phyloP scores from a whole-genome alignment of 2,797 vertebrate species.

The Anolis apletophallus region DNA sequence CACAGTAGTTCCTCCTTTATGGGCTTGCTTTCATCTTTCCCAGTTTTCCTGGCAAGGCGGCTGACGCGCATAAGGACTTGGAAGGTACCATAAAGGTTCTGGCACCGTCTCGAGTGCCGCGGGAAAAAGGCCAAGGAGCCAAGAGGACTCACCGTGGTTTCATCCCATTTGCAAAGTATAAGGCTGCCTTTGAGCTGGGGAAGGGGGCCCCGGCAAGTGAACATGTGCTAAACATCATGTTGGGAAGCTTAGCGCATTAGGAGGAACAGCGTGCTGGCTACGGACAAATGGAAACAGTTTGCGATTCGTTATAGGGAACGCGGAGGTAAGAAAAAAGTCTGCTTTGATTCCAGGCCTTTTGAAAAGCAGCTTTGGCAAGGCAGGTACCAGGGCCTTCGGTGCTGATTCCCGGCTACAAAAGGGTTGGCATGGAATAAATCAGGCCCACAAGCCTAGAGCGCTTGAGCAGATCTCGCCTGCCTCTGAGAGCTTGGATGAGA shows the following conservation, averaged over 20 bases:
- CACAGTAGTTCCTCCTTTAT: constrained; percentile 49
- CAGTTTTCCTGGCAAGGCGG: constrained; percentile 63
- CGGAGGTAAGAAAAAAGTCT: constrained; percentile 51
- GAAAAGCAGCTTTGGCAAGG: constrained; percentile 52
- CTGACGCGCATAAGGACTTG: constrained; percentile 62
- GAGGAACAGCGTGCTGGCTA: constrained; percentile 59
- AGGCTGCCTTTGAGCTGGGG: constrained; percentile 70
- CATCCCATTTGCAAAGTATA: constrained; percentile 73
- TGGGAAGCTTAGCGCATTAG: constrained; percentile 63
- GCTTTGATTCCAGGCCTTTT: constrained; percentile 65
- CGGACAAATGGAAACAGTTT: constrained; percentile 56
- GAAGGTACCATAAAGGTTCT: constrained; percentile 65
- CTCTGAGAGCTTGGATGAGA: neutral
- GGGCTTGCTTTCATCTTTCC: constrained; percentile 65
- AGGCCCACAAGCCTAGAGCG: constrained; percentile 2
- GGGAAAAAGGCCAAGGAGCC: constrained; percentile 50
- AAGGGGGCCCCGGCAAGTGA: constrained; percentile 57
- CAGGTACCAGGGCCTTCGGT: constrained; percentile 57
- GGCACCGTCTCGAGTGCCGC: constrained; percentile 24
- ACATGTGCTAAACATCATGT: constrained; percentile 72
- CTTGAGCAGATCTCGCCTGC: neutral
- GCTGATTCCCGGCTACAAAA: constrained; percentile 42
- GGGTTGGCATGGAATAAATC: constrained; percentile 59
- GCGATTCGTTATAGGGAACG: constrained; percentile 60
- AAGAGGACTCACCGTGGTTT: constrained; percentile 56